Evolutionary conservation across 1,140 invertebrate species (phyloP), one percentile per base, ranked within the genome.

Genomic region (Yoshiicerus persimilis): DNA sequence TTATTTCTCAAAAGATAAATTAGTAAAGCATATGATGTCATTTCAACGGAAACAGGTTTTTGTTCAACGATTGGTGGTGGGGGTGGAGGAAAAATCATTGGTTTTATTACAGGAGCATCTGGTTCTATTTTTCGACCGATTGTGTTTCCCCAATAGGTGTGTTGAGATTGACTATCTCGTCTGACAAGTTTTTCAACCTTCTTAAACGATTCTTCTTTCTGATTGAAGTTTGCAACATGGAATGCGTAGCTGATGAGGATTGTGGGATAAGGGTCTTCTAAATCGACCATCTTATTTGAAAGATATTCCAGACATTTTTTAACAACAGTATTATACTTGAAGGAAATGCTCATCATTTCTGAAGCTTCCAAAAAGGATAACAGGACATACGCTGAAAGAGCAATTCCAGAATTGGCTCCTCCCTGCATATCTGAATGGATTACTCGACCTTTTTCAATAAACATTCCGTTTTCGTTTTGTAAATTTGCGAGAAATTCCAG

Each of bases 1-100:
- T 39, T n/a, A 39, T 41, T 27, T n/a, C 9, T 41, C 10, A 38
- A 38, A 10, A 38, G 4, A 10, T 38, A 38, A 6, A 23, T 77
- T 38, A 2, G n/a, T 27, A 11, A 94, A 13, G 3, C 11, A 93
- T 98, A 99, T 0, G 97, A 94, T 0, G 97, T 97, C 93, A 97
- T 97, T 92, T 97, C 96, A n/a, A 98, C 95, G 90, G 98, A 96
- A 1, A 96, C 94, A 16, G 96, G 95, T 64, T 94, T 1, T 94
- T 90, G n/a, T 25, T 38, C 83, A 94, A 16, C 27, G 36, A 38
- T 10, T 38, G 36, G 10, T 10, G 9, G 11, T n/a, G n/a, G n/a
- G n/a, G n/a, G n/a, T n/a, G n/a, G n/a, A n/a, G n/a, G n/a, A n/a
- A n/a, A n/a, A n/a, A n/a, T n/a, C n/a, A 75, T 16, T 0, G 1